Evolutionary conservation across 2,797 vertebrate species (phyloP).

Genomic region (Prionace glauca): DNA sequence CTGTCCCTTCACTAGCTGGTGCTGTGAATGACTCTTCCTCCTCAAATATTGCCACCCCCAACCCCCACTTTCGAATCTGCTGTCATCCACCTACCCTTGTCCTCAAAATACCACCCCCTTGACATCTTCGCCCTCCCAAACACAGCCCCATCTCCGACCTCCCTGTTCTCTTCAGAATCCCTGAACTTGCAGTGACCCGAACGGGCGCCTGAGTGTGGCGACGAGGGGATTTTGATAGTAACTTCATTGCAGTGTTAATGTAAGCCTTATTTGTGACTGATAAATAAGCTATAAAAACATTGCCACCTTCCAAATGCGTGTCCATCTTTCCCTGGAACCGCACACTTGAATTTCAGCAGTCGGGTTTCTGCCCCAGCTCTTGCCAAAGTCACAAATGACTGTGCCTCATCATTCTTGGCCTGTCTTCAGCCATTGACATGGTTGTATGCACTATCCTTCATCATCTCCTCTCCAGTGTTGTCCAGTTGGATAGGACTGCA

Average conservation of each 20-base stretch:
- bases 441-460: neutral
- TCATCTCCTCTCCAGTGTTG: neutral
- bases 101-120: neutral
- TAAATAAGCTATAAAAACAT: neutral
- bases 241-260: too few relatives aligned
- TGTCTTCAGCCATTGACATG: neutral
- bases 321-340: neutral
- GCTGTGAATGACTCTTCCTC: neutral
- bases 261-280: too few relatives aligned
- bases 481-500: neutral
- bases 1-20: neutral
- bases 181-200: neutral
- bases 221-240: too few relatives aligned
- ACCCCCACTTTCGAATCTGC: neutral
- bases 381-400: neutral
- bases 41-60: neutral
- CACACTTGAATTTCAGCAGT: neutral
- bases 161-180: neutral
- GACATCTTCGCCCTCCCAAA: neutral
- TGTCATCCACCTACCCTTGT: neutral
- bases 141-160: neutral
- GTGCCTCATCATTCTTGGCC: neutral
- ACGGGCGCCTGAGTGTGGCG: too few relatives aligned
- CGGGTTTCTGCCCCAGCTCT: neutral
- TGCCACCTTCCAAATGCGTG: neutral